Base-by-base conservation (phyloP, 2,888 invertebrate genomes). In the Rhorus exstirpatorius region DNA sequence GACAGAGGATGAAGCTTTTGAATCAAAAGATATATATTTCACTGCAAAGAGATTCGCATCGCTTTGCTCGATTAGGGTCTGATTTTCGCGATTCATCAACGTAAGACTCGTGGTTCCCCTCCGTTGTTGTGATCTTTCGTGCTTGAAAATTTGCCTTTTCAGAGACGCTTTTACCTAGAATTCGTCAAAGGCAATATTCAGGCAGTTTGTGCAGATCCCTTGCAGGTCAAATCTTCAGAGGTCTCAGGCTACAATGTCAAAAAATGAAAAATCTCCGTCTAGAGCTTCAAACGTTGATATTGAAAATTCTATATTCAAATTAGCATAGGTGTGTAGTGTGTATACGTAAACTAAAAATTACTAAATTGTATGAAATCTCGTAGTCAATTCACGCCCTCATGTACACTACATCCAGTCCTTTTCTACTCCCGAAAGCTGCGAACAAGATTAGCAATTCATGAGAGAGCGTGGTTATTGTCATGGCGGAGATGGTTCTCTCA, bases 371-470 rank as follows among this genome's bases (percentile, higher is more conserved):
- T 6, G 31, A 31, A 31, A 31, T 31, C 31, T 31, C 3, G 6
- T 31, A 31, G 31, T 31, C 6, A 2, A 31, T 31, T 31, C 6
- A 3, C 31, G 6, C 31, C 3, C 31, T 31, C 41, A 14, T 65
- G 10, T 60, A 55, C 35, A 1, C 7, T 7, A 17, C 31, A 26
- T 7, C 8, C 58, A 53, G 60, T 46, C 24, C 31, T 65, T 46
- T 44, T 19, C 10, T 49, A 61, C 21, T 75, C 53, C 41, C 41
- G 51, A 76, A 75, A 83, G 84, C 82, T 83, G n/a, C n/a, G 65
- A 70, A 78, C 78, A 79, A 89, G 90, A 92, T 92, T 92, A 92
- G 92, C 92, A 92, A 92, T 92, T 92, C 92, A 92, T 92, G 89
- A 90, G 89, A 83, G 87, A 79, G 58, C 87, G 88, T 90, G 91